Conservation (phyloP, 2,888 invertebrate genomes). For the Tortrix viridana region DNA sequence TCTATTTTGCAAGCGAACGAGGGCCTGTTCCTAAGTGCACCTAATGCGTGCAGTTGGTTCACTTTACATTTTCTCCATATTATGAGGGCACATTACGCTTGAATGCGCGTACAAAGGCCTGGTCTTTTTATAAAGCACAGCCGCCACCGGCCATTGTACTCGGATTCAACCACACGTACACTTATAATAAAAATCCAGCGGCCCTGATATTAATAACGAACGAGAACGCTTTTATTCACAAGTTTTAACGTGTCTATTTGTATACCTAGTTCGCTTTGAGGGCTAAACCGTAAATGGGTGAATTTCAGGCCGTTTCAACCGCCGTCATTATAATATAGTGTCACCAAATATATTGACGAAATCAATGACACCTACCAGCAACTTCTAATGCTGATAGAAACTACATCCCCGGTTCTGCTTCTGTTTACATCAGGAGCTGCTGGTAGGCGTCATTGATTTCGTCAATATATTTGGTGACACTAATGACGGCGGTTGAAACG, state of each 20-base stretch:
- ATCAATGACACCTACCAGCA: too few species aligned
- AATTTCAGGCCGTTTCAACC: too few species aligned
- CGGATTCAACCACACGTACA: conserved; percentile 57
- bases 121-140: conserved; percentile 64
- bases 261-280: neutral
- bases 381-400: too few species aligned
- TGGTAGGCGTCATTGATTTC: too few species aligned
- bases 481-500: too few species aligned
- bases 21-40: conserved; percentile 11
- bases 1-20: neutral
- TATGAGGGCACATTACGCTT: conserved; percentile 61
- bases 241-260: neutral
- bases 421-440: too few species aligned
- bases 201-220: conserved; percentile 24
- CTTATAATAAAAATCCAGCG: conserved; percentile 48
- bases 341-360: too few species aligned
- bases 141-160: conserved; percentile 52
- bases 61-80: conserved; percentile 58
- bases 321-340: too few species aligned
- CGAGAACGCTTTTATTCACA: conserved; percentile 25
- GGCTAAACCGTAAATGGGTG: too few species aligned
- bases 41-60: conserved; percentile 39
- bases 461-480: too few species aligned
- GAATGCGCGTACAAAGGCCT: conserved; percentile 69
- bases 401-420: too few species aligned